Evolutionary conservation across 2,888 invertebrate species (phyloP).

Genomic region (Coremacera marginata): DNA sequence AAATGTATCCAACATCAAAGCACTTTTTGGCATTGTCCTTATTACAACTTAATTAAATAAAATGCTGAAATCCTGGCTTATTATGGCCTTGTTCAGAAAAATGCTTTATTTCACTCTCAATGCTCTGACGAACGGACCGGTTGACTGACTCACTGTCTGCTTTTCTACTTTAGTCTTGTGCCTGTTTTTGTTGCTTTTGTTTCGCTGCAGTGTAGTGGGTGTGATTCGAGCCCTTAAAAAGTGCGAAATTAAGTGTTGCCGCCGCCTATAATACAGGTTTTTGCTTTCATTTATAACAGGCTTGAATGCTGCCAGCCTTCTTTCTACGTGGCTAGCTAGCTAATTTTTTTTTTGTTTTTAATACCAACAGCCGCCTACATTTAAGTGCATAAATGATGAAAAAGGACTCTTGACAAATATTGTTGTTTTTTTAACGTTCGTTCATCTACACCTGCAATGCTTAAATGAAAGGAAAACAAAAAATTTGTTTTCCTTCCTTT

Average conservation of each 20-base stretch:
- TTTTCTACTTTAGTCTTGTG: not conserved
- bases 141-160: not conserved
- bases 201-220: slow-evolving; percentile 2
- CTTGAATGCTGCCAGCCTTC: slow-evolving; percentile 1
- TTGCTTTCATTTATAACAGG: not conserved
- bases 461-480: too few species aligned
- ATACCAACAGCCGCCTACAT: not conserved
- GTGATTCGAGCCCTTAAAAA: slow-evolving; percentile 23
- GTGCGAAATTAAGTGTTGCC: slow-evolving; percentile 37
- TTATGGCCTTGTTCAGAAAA: not conserved
- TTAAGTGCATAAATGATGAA: not conserved
- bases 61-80: slow-evolving; percentile 30
- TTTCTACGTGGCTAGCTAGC: not conserved
- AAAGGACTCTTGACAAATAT: slow-evolving; percentile 23
- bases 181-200: slow-evolving; percentile 5
- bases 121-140: too few species aligned
- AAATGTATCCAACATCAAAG: not conserved
- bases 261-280: slow-evolving; percentile 22
- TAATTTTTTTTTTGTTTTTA: not conserved
- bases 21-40: not conserved
- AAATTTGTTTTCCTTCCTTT: not conserved
- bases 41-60: slow-evolving; percentile 26
- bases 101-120: not conserved
- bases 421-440: not conserved
- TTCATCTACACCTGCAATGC: not conserved